These are phyloP conservation scores for Origma solitaria DNA, from an alignment of 2,113 vertebrate genomes.

Conservation along the genomic window DNA sequence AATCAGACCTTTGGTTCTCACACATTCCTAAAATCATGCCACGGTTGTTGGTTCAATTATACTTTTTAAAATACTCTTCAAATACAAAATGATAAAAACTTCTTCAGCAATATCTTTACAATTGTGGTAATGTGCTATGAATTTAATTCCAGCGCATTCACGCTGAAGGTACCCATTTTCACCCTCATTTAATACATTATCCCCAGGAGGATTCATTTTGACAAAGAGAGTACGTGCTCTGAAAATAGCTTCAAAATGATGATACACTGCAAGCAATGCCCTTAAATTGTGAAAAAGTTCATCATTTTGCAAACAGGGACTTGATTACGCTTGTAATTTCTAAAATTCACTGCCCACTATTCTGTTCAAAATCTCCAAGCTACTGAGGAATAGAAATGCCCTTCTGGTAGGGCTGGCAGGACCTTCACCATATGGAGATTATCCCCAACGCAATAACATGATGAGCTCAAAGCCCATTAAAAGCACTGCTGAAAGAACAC, in stretches of 20 bases:
- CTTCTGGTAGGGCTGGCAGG: neutral
- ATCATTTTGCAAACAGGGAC: neutral
- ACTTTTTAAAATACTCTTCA: neutral
- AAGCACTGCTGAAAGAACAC: neutral
- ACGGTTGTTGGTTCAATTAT: neutral
- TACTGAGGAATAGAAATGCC: neutral
- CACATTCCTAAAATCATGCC: slow-evolving; percentile 1
- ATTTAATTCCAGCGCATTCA: neutral
- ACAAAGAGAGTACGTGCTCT: neutral
- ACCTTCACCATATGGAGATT: slow-evolving; percentile 26
- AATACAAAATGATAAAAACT: slow-evolving; percentile 33
- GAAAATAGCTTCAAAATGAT: neutral
- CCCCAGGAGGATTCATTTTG: neutral
- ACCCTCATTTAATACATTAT: neutral
- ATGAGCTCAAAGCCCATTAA: slow-evolving; percentile 12
- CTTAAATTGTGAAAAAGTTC: neutral
- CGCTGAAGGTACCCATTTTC: neutral
- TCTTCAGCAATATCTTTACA: neutral
- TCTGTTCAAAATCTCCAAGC: neutral
- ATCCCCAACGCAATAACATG: neutral
- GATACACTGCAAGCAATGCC: neutral
- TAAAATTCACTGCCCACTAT: neutral
- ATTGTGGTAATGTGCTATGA: neutral
- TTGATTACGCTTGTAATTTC: neutral
- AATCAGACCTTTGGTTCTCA: slow-evolving; percentile 2